A percentile compares a stretch with the other conserved stretches of the same genome.
phyloP scores from a whole-genome alignment of 2,888 invertebrate genomes.

The Pammene fasciana region DNA sequence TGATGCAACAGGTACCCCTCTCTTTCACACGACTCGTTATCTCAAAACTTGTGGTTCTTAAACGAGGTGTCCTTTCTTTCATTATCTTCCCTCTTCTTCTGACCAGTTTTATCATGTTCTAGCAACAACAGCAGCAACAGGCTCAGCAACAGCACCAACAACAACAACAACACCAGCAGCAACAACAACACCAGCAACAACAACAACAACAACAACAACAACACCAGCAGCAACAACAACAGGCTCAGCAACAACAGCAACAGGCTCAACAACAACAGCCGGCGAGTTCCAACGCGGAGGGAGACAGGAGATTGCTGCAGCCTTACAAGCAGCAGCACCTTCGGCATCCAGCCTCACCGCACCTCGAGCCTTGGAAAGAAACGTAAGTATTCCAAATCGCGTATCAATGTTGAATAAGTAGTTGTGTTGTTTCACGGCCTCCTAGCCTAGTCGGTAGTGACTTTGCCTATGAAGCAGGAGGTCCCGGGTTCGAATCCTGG shows the following conservation, averaged over 20 bases:
- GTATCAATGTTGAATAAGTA: too few species aligned
- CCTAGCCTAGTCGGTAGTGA: too few species aligned
- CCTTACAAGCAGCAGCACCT: conserved; percentile 44
- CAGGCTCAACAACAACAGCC: conserved; percentile 54
- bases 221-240: conserved; percentile 50
- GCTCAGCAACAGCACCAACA: conserved; percentile 55
- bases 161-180: conserved; percentile 52
- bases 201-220: conserved; percentile 53
- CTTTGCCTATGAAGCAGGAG: too few species aligned
- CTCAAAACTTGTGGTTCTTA: too few species aligned
- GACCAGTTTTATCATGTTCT: conserved; percentile 11
- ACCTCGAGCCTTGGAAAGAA: conserved; percentile 57
- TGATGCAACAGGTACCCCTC: conserved; percentile 50
- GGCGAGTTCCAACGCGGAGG: conserved; percentile 55
- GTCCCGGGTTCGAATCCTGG: too few species aligned
- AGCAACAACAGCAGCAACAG: conserved; percentile 54
- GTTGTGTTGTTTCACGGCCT: too few species aligned
- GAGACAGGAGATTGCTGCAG: conserved; percentile 47
- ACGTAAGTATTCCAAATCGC: conserved; percentile 52
- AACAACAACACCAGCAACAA: conserved; percentile 51
- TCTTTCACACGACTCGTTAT: too few species aligned
- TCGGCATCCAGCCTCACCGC: conserved; percentile 31
- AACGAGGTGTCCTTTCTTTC: too few species aligned
- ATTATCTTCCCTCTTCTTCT: too few species aligned
- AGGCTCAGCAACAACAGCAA: conserved; percentile 49